These are phyloP conservation scores for Paelopatides confundens DNA, from an alignment of 53 echinoderm and acorn worm species.

Conservation along the genomic window DNA sequence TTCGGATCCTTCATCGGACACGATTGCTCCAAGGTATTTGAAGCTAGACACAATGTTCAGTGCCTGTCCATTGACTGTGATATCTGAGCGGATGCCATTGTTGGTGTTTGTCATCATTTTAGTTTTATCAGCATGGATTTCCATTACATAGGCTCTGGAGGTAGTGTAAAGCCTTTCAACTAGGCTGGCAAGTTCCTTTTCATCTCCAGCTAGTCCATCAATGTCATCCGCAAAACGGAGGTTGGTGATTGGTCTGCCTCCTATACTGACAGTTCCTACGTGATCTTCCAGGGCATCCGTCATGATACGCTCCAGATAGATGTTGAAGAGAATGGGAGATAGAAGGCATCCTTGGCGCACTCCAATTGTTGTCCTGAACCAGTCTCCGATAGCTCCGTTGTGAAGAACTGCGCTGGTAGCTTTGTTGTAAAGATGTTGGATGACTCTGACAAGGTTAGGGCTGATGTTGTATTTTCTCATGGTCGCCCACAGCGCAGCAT, in stretches of 20 bases:
- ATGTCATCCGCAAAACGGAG: slow-evolving; percentile 59
- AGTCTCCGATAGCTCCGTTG: slow-evolving; percentile 43
- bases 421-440: slow-evolving; percentile 47
- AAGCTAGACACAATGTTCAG: slow-evolving; percentile 47
- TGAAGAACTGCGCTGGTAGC: slow-evolving; percentile 36
- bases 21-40: slow-evolving; percentile 56
- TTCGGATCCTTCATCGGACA: slow-evolving; percentile 51
- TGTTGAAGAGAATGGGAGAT: slow-evolving; percentile 47
- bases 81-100: slow-evolving; percentile 2
- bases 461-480: slow-evolving; percentile 59
- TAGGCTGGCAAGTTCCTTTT: slow-evolving; percentile 37
- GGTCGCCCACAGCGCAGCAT: slow-evolving; percentile 57
- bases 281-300: slow-evolving; percentile 55
- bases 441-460: slow-evolving; percentile 22
- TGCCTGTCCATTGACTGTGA: slow-evolving; percentile 19
- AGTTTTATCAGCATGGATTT: slow-evolving; percentile 55
- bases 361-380: slow-evolving; percentile 56
- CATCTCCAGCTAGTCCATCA: slow-evolving; percentile 46
- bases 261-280: slow-evolving; percentile 28
- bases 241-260: not conserved
- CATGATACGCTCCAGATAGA: slow-evolving; percentile 53
- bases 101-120: slow-evolving; percentile 59
- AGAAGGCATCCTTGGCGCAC: slow-evolving; percentile 55
- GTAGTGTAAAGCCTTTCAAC: slow-evolving; percentile 32
- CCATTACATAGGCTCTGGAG: slow-evolving; percentile 24